These are phyloP conservation scores for Holocentrus rufus DNA, from an alignment of 2,797 vertebrate species.

Conservation along the genomic window DNA sequence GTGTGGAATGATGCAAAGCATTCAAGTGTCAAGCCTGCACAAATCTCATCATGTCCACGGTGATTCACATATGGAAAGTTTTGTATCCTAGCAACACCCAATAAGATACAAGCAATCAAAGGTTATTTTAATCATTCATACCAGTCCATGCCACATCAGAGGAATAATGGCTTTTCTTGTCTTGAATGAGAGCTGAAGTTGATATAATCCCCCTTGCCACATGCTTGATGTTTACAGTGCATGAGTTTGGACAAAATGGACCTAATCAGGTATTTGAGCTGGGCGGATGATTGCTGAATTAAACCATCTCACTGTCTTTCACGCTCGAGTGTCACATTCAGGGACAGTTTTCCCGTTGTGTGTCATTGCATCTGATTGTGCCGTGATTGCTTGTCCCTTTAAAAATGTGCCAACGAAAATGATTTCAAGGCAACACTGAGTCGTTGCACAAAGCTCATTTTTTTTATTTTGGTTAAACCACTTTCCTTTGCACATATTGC, in stretches of 20 bases:
- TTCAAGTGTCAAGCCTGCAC: slow-evolving; percentile 69
- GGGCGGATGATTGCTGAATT: slow-evolving; percentile 59
- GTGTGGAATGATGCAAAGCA: slow-evolving; percentile 64
- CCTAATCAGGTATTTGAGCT: slow-evolving; percentile 61
- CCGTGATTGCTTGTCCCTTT: slow-evolving; percentile 53
- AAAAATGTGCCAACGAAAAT: slow-evolving; percentile 33
- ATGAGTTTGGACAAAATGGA: slow-evolving; percentile 52
- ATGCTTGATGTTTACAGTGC: slow-evolving; percentile 38
- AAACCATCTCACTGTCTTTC: slow-evolving; percentile 56
- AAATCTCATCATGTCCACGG: slow-evolving; percentile 70
- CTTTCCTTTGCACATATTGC: slow-evolving; percentile 15
- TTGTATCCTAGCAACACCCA: slow-evolving; percentile 77
- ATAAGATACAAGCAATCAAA: slow-evolving; percentile 66
- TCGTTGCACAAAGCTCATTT: slow-evolving; percentile 14
- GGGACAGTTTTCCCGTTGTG: slow-evolving; percentile 27
- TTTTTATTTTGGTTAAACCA: too few relatives aligned
- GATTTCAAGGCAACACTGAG: slow-evolving; percentile 52
- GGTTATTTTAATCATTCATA: slow-evolving; percentile 48
- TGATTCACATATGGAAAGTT: slow-evolving; percentile 68
- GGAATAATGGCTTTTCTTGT: slow-evolving; percentile 53
- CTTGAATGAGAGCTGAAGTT: slow-evolving; percentile 44
- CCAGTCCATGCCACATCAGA: slow-evolving; percentile 28
- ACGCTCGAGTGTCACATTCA: slow-evolving; percentile 55
- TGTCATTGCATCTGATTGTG: slow-evolving; percentile 51
- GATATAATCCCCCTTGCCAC: slow-evolving; percentile 29